Percentiles rank a stretch among this genome's conserved stretches.
Conservation (phyloP, 2,888 invertebrate species). For the Rhingia rostrata region DNA sequence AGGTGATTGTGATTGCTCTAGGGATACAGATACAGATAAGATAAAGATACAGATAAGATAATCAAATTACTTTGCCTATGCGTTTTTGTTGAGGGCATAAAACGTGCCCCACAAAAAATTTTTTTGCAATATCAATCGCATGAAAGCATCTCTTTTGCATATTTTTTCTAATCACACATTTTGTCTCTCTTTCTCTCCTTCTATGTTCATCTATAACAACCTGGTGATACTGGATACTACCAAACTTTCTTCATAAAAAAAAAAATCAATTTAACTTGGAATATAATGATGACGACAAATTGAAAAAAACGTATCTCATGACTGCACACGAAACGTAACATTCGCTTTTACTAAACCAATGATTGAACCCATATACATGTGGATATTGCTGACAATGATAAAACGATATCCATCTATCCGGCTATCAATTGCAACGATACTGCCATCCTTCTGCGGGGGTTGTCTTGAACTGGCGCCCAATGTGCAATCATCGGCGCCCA, state of each 20-base stretch:
- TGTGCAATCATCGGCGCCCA: constrained; percentile 48
- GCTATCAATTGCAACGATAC: constrained; percentile 32
- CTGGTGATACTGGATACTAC: constrained; percentile 34
- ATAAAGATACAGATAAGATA: constrained; percentile 21
- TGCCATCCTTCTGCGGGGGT: neutral
- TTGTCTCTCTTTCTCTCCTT: constrained; percentile 28
- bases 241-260: neutral
- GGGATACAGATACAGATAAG: constrained; percentile 1
- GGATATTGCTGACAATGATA: constrained; percentile 37
- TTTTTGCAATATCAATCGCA: constrained; percentile 8
- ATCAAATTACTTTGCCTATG: constrained; percentile 54
- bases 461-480: constrained; percentile 30
- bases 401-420: constrained; percentile 32
- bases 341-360: constrained; percentile 18
- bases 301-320: constrained; percentile 26
- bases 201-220: constrained; percentile 54
- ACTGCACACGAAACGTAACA: constrained; percentile 24
- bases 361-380: constrained; percentile 32
- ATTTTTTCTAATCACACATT: constrained; percentile 53
- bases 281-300: constrained; percentile 15
- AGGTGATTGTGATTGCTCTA: constrained; percentile 31
- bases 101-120: constrained; percentile 43
- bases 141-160: neutral
- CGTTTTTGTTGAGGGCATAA: constrained; percentile 2
- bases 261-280: constrained; percentile 36